phyloP scores from a whole-genome alignment of 2,113 vertebrate species.

The Lasiurus borealis region DNA sequence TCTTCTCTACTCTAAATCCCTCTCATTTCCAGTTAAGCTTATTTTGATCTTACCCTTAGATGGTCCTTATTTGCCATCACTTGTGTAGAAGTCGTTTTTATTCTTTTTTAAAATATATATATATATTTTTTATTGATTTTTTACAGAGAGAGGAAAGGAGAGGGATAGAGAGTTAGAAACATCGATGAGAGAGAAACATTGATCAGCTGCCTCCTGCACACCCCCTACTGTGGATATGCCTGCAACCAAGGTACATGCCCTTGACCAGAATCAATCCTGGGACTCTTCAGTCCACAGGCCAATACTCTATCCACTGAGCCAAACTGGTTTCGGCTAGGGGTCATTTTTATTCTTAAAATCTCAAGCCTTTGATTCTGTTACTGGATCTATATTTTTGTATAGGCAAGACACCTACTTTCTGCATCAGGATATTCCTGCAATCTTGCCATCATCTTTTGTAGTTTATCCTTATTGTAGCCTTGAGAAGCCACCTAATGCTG shows the following conservation, averaged over 20 bases:
- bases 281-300: too few relatives aligned
- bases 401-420: neutral
- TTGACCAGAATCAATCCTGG: too few relatives aligned
- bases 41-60: neutral
- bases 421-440: neutral
- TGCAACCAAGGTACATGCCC: too few relatives aligned
- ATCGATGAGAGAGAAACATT: too few relatives aligned
- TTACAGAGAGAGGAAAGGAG: too few relatives aligned
- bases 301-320: too few relatives aligned
- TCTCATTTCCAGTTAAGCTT: constrained; percentile 11
- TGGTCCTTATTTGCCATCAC: neutral
- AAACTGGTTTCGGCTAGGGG: too few relatives aligned
- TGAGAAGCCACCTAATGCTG: neutral
- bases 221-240: too few relatives aligned
- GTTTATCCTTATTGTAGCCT: neutral
- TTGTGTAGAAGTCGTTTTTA: neutral
- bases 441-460: neutral
- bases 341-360: neutral
- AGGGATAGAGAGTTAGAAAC: too few relatives aligned
- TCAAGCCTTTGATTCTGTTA: neutral
- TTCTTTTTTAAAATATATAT: neutral
- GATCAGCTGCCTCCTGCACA: too few relatives aligned
- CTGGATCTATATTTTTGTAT: neutral
- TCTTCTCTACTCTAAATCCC: neutral
- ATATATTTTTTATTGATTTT: too few relatives aligned